These are phyloP conservation scores for Philaenus spumarius DNA, from an alignment of 1,140 invertebrate species.

Conservation along the genomic window DNA sequence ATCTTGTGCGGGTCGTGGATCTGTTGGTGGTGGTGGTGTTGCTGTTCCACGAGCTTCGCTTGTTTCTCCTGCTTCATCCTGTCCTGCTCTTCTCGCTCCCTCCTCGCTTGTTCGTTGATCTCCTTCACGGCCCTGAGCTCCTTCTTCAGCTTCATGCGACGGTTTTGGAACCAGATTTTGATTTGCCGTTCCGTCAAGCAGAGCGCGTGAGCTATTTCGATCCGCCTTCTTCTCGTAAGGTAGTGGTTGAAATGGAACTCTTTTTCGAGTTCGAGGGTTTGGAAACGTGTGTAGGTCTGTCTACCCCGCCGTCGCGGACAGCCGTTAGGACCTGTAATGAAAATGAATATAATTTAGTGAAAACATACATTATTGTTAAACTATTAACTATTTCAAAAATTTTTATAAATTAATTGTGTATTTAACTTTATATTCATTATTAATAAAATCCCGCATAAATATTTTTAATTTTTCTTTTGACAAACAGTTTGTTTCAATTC, in stretches of 20 bases:
- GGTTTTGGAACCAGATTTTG: constrained; percentile 97
- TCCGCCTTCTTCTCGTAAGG: constrained; percentile 87
- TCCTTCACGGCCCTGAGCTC: constrained; percentile 88
- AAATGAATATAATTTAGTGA: too few species aligned
- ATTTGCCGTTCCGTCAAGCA: constrained; percentile 95
- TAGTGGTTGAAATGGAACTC: constrained; percentile 99
- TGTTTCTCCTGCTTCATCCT: constrained; percentile 84
- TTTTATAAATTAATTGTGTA: too few species aligned
- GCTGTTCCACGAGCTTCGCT: constrained; percentile 58
- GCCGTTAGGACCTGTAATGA: constrained; percentile 84
- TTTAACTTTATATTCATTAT: too few species aligned
- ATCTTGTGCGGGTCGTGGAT: constrained; percentile 27
- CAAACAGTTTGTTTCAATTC: too few species aligned
- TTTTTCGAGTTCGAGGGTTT: constrained; percentile 92
- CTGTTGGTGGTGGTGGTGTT: constrained; percentile 53
- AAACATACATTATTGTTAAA: too few species aligned
- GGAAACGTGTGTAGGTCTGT: constrained; percentile 95
- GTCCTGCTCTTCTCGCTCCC: constrained; percentile 85
- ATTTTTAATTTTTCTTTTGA: too few species aligned
- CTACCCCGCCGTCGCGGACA: constrained; percentile 88
- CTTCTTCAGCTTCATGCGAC: constrained; percentile 97
- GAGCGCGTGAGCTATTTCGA: constrained; percentile 94
- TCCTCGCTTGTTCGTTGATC: constrained; percentile 87
- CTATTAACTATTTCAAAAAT: too few species aligned
- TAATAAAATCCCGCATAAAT: too few species aligned